Base-by-base conservation (phyloP, 2,113 vertebrate species). In the Macrotus californicus region DNA sequence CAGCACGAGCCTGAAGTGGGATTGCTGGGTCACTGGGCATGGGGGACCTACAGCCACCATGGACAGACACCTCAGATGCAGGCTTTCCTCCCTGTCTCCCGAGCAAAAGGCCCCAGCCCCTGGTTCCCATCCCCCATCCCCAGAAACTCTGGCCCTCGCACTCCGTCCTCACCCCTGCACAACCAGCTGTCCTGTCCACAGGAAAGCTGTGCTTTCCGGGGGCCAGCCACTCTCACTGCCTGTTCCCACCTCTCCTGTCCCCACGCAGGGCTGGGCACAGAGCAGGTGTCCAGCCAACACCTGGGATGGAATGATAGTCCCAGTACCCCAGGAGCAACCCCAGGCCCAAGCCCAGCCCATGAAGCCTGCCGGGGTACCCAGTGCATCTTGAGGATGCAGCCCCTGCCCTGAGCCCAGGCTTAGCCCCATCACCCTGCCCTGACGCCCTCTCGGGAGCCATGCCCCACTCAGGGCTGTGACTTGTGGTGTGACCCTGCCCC, bases 41-140 rank as follows among this genome's bases (percentile, higher is more conserved):
- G 69, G 4, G 61, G 14, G 6, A 6, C 59, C 26, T n/a, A 14
- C 12, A 0, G 9, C 73, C 73, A 0, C 48, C 0, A 0, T 2
- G 69, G n/a, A 43, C 43, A 1, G 24, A 18, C 6, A 9, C 39
- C 59, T 8, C 70, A 10, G 34, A 48, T 48, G 46, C 46, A 6
- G 46, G 46, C 46, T 48, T 48, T 10, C 46, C 46, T 48, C 46
- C 46, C 46, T 10, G 10, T 48, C 46, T 48, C 46, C 46, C 46
- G 6, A 48, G 46, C 10, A 10, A 48, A 48, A 48, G 46, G 26
- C 18, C 39, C 39, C 16, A 6, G 29, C 48, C 18, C 4, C 24
- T 0, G 19, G 50, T 43, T 48, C 91, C 72, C 2, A 31, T 2
- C 64, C 50, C 24, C 11, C 8, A 13, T 70, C 46, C 31, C 19